Evolutionary conservation across 2,113 vertebrate species (phyloP), one percentile per base, ranked within the genome.

Genomic region (Grammomys surdaster): DNA sequence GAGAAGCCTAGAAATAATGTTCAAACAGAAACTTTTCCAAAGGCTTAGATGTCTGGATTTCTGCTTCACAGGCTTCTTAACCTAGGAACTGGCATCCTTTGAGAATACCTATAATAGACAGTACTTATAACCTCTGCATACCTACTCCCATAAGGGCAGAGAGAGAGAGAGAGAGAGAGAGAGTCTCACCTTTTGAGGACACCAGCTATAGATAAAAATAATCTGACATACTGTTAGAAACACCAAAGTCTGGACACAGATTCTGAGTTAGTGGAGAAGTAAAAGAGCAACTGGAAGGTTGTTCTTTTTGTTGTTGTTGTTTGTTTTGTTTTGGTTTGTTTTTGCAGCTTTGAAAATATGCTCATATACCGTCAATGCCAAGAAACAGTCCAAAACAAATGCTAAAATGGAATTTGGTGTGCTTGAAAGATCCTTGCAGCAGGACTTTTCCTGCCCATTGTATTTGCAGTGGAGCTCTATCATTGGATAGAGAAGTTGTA

Each of bases 321-420:
- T 72, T 19, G 36, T 19, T 70, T 36, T 69, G 69, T n/a, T 72
- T 72, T 72, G 36, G 3, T 33, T 31, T 70, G 24, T 48, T 93
- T 97, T 19, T 90, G 58, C 78, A 70, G 26, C 40, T 90, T 33
- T 90, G 9, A 88, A 89, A 69, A 33, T 86, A 90, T 72, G 81
- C 58, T 40, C 80, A 2, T 81, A 20, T 65, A 14, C 31, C 48
- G 40, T 24, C 60, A 70, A 13, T 58, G 19, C 85, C 24, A 73
- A 90, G 46, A 93, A 93, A 54, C 72, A 43, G 43, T 6, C 16
- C 26, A 85, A 46, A 88, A 4, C 3, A 43, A 73, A 85, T 26
- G 24, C 8, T 86, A n/a, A 92, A 96, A 81, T 67, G 24, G 40
- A 85, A 87, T 20, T 7, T 87, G 28, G 16, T 56, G 3, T 6